A percentile compares a stretch with the other conserved stretches of the same genome.
These are phyloP conservation scores for Cataglyphis livida DNA, from an alignment of 2,888 invertebrate genomes.

Conservation along the genomic window DNA sequence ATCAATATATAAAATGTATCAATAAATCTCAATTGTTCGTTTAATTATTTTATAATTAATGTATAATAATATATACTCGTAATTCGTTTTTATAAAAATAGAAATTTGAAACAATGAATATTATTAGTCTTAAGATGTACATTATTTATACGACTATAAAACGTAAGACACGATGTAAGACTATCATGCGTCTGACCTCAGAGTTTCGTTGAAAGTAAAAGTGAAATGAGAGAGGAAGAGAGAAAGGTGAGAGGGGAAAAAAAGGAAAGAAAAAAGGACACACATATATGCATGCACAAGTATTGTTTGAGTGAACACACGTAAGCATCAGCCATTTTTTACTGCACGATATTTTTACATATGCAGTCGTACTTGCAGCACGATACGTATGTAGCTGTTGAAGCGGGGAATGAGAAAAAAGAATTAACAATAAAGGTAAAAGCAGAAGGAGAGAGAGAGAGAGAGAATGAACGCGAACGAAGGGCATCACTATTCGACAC, in stretches of 20 bases:
- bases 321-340: slow-evolving; percentile 65
- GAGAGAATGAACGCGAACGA: slow-evolving; percentile 34
- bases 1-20: not conserved
- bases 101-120: not conserved
- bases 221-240: not conserved
- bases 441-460: slow-evolving; percentile 29
- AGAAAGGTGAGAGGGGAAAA: not conserved
- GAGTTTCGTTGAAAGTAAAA: slow-evolving; percentile 26
- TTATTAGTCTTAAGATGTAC: not conserved
- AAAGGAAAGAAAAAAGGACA: not conserved
- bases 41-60: not conserved
- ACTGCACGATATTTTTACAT: slow-evolving; percentile 60
- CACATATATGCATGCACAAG: not conserved
- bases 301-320: slow-evolving; percentile 6
- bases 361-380: slow-evolving; percentile 59
- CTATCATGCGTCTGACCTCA: slow-evolving; percentile 18
- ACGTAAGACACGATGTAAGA: not conserved
- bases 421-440: slow-evolving; percentile 9
- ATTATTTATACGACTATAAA: not conserved
- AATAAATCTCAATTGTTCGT: not conserved
- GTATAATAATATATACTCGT: not conserved
- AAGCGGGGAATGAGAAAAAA: slow-evolving; percentile 55
- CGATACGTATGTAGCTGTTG: slow-evolving; percentile 67
- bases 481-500: slow-evolving; percentile 2
- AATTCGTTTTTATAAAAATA: not conserved